Percentiles rank a stretch among this genome's conserved stretches.
These are phyloP conservation scores for Zoroaster sp. DNA, from an alignment of 53 echinoderm and acorn worm species.

Conservation along the genomic window DNA sequence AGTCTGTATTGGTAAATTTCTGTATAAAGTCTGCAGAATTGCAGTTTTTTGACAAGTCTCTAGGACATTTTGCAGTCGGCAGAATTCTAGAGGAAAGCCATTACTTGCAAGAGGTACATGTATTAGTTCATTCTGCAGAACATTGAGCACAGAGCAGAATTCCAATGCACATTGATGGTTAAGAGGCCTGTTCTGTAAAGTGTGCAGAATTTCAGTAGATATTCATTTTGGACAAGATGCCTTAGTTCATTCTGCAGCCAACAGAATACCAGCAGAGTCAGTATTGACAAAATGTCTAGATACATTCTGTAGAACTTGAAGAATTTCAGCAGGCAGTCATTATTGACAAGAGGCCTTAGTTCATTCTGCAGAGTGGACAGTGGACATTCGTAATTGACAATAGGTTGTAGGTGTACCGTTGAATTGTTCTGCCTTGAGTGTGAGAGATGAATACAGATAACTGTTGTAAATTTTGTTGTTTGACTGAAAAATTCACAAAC, in stretches of 20 bases:
- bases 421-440: slow-evolving; percentile 19
- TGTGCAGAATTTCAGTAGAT: background rate
- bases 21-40: no score
- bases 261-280: background rate
- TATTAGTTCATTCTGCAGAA: no score
- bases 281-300: background rate
- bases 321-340: background rate
- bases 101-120: background rate
- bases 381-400: background rate
- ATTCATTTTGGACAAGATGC: no score
- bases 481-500: background rate
- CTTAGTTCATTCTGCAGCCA: no score
- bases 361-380: background rate
- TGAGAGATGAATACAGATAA: background rate
- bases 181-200: background rate
- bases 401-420: background rate
- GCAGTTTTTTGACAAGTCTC: no score
- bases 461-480: slow-evolving; percentile 18
- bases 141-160: no score
- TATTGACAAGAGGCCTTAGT: background rate
- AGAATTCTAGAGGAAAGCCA: no score
- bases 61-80: no score
- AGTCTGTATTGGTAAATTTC: no score
- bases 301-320: background rate
- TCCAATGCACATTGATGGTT: no score